Percentiles rank a stretch among this genome's conserved stretches.
These are phyloP conservation scores for Mormyrops attenuatus DNA, from an alignment of 2,797 vertebrate species.

Conservation along the genomic window DNA sequence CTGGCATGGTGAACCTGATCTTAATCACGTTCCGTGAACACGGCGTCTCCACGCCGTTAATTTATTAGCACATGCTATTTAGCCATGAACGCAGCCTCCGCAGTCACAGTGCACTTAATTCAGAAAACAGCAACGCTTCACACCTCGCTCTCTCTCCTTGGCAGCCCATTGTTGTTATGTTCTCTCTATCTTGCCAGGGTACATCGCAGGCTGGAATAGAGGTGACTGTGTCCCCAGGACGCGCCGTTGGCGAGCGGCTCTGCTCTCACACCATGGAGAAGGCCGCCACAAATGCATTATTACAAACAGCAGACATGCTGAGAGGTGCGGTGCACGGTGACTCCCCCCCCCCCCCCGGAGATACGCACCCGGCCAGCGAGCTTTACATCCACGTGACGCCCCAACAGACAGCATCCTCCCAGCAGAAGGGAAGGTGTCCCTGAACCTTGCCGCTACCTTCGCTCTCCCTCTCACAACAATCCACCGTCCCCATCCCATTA, in stretches of 20 bases:
- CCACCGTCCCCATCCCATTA: background rate
- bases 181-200: conserved; percentile 11
- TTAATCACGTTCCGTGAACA: conserved; percentile 9
- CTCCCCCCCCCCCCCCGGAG: background rate
- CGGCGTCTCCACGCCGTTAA: background rate
- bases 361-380: background rate
- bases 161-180: conserved; percentile 13
- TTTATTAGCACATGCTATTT: conserved; percentile 10
- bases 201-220: conserved; percentile 16
- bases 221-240: conserved; percentile 15
- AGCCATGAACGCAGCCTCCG: background rate
- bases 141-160: background rate
- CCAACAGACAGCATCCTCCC: background rate
- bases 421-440: background rate
- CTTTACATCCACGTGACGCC: background rate
- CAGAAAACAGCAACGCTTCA: conserved; percentile 18
- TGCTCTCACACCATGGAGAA: background rate
- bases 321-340: background rate
- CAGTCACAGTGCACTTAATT: background rate
- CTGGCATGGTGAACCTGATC: background rate
- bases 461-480: background rate
- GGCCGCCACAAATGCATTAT: conserved; percentile 3
- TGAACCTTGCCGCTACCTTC: background rate
- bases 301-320: background rate
- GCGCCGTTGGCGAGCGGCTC: background rate